Evolutionary conservation across 2,113 vertebrate genomes (phyloP).

Genomic region (Macrotis lagotis): DNA sequence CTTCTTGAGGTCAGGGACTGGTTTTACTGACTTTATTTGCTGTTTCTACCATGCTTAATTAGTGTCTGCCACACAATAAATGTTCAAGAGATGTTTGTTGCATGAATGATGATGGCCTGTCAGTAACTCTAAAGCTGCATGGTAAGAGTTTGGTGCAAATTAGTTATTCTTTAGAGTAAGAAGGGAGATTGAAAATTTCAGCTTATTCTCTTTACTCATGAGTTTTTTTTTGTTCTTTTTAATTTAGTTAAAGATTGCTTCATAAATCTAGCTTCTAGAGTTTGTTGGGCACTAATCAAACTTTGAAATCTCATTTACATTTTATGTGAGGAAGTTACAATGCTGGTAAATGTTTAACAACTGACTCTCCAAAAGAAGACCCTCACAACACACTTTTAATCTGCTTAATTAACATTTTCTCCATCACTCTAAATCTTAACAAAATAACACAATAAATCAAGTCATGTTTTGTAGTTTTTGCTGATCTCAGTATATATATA

Average conservation of each 20-base stretch:
- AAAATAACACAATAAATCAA: neutral
- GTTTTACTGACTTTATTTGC: no score
- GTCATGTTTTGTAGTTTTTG: neutral
- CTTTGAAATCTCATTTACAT: constrained; percentile 95
- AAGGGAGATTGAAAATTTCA: constrained; percentile 77
- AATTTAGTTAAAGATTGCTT: constrained; percentile 88
- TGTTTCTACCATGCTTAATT: no score
- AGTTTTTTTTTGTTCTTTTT: constrained; percentile 52
- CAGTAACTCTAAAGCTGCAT: constrained; percentile 78
- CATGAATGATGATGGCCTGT: constrained; percentile 70
- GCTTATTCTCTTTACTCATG: constrained; percentile 72
- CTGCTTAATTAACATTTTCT: neutral
- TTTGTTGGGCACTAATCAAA: constrained; percentile 92
- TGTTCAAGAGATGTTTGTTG: neutral
- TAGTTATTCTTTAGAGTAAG: constrained; percentile 73
- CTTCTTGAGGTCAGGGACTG: neutral
- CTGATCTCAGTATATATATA: no score
- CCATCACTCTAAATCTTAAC: neutral
- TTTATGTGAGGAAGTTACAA: constrained; percentile 85
- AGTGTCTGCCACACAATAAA: no score
- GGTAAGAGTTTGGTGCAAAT: constrained; percentile 72
- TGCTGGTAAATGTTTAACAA: neutral
- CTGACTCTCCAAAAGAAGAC: neutral
- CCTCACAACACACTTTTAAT: neutral
- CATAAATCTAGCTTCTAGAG: constrained; percentile 86